A percentile compares a stretch with the other conserved stretches of the same genome.
Evolutionary conservation across 2,113 vertebrate genomes (phyloP).

Genomic region (Columba janthina): DNA sequence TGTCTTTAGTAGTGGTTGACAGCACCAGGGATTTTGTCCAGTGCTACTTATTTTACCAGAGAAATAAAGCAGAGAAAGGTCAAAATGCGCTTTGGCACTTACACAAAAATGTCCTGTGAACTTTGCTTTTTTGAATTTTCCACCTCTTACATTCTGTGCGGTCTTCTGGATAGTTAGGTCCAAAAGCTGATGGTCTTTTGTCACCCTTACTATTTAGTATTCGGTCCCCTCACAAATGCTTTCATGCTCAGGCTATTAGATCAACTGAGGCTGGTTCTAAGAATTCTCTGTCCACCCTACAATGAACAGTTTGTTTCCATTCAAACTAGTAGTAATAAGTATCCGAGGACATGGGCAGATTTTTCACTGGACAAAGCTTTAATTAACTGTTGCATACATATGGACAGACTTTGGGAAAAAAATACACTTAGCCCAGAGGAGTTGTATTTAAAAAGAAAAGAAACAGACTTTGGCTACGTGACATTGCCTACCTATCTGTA

Average conservation of each 20-base stretch:
- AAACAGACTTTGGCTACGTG: not conserved
- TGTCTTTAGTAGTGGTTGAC: not conserved
- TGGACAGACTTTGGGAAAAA: not conserved
- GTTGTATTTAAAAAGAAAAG: not conserved
- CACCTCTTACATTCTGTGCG: constrained; percentile 24
- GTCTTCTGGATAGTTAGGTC: constrained; percentile 52
- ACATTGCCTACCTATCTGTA: not conserved
- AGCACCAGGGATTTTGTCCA: not conserved
- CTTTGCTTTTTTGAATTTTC: constrained; percentile 1
- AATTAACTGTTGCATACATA: constrained; percentile 35
- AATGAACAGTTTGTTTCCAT: constrained; percentile 66
- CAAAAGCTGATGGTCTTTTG: constrained; percentile 48
- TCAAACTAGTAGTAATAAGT: constrained; percentile 38
- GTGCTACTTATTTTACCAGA: not conserved
- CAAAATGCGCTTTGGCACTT: constrained; percentile 23
- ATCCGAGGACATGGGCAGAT: not conserved
- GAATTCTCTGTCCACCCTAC: constrained; percentile 62
- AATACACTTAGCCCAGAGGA: not conserved
- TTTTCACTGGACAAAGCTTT: constrained; percentile 40
- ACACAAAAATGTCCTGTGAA: constrained; percentile 20
- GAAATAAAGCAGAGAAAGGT: not conserved
- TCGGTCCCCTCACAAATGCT: constrained; percentile 34
- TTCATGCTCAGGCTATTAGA: constrained; percentile 49
- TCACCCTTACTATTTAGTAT: constrained; percentile 31
- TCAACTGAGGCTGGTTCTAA: constrained; percentile 41